Percentiles rank a stretch among this genome's conserved stretches.
These are phyloP conservation scores for Drosophila tropicalis DNA, from an alignment of 1,140 invertebrate species.

Conservation along the genomic window DNA sequence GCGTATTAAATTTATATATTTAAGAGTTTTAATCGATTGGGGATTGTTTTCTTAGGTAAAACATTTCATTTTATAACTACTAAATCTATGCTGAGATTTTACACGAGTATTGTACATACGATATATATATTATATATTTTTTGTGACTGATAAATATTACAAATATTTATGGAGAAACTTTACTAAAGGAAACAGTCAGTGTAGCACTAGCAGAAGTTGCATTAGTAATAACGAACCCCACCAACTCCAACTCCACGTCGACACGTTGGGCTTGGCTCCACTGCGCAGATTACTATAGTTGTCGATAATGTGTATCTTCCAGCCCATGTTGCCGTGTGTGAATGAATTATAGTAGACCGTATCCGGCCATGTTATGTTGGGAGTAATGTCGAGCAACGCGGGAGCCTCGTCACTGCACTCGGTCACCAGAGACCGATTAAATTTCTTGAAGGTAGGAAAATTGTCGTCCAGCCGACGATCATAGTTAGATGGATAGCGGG, in stretches of 20 bases:
- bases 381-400: slow-evolving; percentile 91
- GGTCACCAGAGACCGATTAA: slow-evolving; percentile 89
- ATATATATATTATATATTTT: slow-evolving; percentile 10
- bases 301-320: slow-evolving; percentile 94
- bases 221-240: slow-evolving; percentile 6
- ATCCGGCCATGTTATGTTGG: slow-evolving; percentile 96
- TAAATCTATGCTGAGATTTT: neutral
- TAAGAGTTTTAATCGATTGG: neutral
- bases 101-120: neutral
- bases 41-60: neutral
- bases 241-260: slow-evolving; percentile 1
- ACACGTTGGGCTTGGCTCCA: slow-evolving; percentile 7
- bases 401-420: slow-evolving; percentile 89
- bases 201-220: slow-evolving; percentile 36
- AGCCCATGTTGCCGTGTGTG: slow-evolving; percentile 95
- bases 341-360: slow-evolving; percentile 97
- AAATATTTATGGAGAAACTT: slow-evolving; percentile 24
- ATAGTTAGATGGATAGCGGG: slow-evolving; percentile 86
- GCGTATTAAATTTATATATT: too few relatives aligned
- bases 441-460: slow-evolving; percentile 91
- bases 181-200: slow-evolving; percentile 34
- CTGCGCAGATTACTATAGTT: slow-evolving; percentile 83
- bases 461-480: slow-evolving; percentile 92
- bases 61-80: neutral
- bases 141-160: slow-evolving; percentile 57